Percentiles rank a stretch among this genome's conserved stretches.
Conservation (phyloP, 1,140 invertebrate species). For the Luehdorfia chinensis region DNA sequence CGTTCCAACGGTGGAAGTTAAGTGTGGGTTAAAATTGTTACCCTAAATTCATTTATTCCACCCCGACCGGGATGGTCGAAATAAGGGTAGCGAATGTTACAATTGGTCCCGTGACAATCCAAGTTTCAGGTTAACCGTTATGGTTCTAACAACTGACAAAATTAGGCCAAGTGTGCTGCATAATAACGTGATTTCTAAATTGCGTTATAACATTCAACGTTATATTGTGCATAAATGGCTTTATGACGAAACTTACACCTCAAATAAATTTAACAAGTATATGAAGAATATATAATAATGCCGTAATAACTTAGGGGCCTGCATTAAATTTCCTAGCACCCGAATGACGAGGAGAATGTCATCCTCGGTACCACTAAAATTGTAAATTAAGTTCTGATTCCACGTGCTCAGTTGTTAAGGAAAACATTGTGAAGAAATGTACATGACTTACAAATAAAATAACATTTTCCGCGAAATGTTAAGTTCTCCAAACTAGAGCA, state of each 20-base stretch:
- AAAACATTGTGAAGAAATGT: neutral
- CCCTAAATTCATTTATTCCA: constrained; percentile 42
- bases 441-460: no score
- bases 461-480: no score
- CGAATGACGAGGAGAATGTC: no score
- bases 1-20: constrained; percentile 27
- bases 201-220: neutral
- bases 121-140: constrained; percentile 32
- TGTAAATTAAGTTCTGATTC: no score
- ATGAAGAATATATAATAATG: no score
- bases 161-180: constrained; percentile 8
- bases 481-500: no score
- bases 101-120: constrained; percentile 37
- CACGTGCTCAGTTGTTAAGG: no score
- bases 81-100: constrained; percentile 32
- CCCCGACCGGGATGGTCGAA: constrained; percentile 22
- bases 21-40: constrained; percentile 45
- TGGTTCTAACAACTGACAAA: constrained; percentile 9
- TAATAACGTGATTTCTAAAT: constrained; percentile 11
- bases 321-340: no score
- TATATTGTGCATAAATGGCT: neutral
- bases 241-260: constrained; percentile 5
- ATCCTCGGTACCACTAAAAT: no score
- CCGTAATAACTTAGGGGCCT: no score
- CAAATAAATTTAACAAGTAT: no score